Conservation (phyloP, 2,113 vertebrate genomes). For the Proteles cristata region DNA sequence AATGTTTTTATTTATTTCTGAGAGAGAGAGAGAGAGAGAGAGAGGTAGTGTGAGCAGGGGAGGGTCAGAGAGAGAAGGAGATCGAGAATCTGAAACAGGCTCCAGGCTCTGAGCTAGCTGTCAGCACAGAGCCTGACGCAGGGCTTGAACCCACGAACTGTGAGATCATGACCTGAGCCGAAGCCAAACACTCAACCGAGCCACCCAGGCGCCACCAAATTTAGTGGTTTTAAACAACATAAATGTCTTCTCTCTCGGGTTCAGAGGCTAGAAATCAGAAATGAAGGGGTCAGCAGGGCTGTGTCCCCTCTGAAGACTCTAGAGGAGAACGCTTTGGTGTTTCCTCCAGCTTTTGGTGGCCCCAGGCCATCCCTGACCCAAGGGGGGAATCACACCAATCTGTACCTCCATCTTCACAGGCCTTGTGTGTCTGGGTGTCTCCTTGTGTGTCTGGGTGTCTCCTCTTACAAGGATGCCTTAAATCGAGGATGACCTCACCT, state of each 20-base stretch:
- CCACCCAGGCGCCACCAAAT: not conserved
- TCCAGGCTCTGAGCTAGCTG: no score
- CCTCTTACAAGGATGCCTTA: not conserved
- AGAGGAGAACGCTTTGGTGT: not conserved
- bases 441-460: not conserved
- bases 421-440: not conserved
- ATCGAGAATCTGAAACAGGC: no score
- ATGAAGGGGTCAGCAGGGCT: not conserved
- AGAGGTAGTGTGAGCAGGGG: no score
- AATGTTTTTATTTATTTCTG: no score
- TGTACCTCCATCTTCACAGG: not conserved
- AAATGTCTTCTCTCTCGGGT: constrained; percentile 12
- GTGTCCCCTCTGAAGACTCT: not conserved
- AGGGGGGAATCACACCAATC: not conserved
- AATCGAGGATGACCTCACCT: not conserved
- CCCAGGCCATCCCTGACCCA: not conserved
- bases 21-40: no score
- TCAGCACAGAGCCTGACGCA: no score
- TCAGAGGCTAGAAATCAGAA: not conserved
- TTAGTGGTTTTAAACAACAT: not conserved
- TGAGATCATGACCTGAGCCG: no score
- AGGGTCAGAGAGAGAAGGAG: no score
- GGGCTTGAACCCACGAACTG: no score
- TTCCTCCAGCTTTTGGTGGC: not conserved
- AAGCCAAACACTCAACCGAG: no score